phyloP scores from a whole-genome alignment of 2,113 vertebrate genomes.

The Salvelinus namaycush region DNA sequence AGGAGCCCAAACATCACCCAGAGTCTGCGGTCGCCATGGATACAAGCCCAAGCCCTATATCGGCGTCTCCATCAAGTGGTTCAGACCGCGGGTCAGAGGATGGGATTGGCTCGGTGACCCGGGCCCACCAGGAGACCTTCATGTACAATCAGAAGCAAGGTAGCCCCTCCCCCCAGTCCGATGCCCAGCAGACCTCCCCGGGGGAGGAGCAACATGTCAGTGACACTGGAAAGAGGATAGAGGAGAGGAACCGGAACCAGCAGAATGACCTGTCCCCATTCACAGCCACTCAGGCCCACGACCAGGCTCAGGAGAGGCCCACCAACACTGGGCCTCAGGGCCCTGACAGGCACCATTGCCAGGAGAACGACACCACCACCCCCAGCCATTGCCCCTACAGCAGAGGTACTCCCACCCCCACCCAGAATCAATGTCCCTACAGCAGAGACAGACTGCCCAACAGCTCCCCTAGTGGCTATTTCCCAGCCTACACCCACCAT shows the following conservation, averaged over 20 bases:
- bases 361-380: constrained; percentile 19
- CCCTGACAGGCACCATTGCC: neutral
- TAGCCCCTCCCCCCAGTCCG: constrained; percentile 58
- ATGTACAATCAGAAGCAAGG: constrained; percentile 89
- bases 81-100: constrained; percentile 87
- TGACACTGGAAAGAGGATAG: constrained; percentile 36
- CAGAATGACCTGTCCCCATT: constrained; percentile 62
- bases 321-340: constrained; percentile 57
- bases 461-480: constrained; percentile 70
- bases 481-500: constrained; percentile 69
- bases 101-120: constrained; percentile 85
- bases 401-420: too few relatives aligned
- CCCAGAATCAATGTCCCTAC: constrained; percentile 72
- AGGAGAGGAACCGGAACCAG: constrained; percentile 26
- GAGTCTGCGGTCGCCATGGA: constrained; percentile 62
- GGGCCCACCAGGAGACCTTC: constrained; percentile 90
- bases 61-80: constrained; percentile 43
- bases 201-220: constrained; percentile 53
- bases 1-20: constrained; percentile 41
- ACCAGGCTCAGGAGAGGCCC: constrained; percentile 51
- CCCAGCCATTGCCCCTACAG: constrained; percentile 46
- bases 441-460: constrained; percentile 58
- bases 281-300: constrained; percentile 33
- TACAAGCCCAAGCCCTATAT: constrained; percentile 59
- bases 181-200: constrained; percentile 30